Conservation (phyloP, 2,888 invertebrate species). For the Eilema caniola region DNA sequence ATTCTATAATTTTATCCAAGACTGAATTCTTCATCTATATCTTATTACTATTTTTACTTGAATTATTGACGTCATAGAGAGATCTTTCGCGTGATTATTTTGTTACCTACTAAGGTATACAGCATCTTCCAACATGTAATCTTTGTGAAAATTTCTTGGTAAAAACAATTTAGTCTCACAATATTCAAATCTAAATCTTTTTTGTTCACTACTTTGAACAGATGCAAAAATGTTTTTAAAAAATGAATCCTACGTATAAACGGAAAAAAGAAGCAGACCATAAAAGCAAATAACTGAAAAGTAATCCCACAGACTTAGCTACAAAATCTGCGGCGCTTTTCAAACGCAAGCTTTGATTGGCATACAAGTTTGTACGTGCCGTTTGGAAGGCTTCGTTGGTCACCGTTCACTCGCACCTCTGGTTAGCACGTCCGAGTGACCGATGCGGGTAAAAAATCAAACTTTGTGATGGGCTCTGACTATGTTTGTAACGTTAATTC, state of each 20-base stretch:
- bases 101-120: no score
- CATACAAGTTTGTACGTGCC: conserved; percentile 5
- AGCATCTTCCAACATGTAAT: no score
- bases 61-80: no score
- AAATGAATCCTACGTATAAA: background rate
- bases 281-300: background rate
- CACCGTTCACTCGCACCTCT: conserved; percentile 19
- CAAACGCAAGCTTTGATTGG: conserved; percentile 8
- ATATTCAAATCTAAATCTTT: background rate
- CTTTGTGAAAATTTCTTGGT: background rate
- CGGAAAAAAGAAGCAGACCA: background rate
- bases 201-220: background rate
- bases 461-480: background rate
- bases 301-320: background rate
- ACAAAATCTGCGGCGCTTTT: conserved; percentile 3
- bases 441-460: conserved; percentile 19
- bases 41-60: no score
- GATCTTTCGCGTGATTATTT: no score
- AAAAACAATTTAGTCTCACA: background rate
- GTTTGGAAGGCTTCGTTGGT: conserved; percentile 9
- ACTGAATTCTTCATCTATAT: no score
- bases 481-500: background rate
- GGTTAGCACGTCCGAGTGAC: conserved; percentile 11
- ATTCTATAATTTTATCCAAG: no score
- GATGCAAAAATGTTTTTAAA: background rate